These are phyloP conservation scores for Climacteris rufus DNA, from an alignment of 2,113 vertebrate genomes.

Conservation along the genomic window DNA sequence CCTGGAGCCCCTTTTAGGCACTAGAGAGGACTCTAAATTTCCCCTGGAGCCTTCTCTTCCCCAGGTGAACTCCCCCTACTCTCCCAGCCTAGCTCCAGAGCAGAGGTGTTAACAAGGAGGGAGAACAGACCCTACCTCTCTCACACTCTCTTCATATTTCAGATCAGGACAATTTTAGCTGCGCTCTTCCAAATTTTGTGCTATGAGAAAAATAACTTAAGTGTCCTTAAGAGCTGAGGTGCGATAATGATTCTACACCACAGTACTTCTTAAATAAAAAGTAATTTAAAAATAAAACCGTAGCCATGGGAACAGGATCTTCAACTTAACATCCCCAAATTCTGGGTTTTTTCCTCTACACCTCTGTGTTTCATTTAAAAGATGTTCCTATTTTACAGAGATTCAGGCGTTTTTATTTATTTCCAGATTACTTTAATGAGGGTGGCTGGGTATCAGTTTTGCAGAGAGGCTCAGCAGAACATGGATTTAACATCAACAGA, in stretches of 20 bases:
- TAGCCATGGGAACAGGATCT: slow-evolving; percentile 44
- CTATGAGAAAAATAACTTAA: slow-evolving; percentile 25
- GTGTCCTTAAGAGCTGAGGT: slow-evolving; percentile 1
- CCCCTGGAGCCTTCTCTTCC: background rate
- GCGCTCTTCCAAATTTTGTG: background rate
- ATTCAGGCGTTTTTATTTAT: background rate
- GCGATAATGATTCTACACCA: background rate
- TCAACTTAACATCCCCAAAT: background rate
- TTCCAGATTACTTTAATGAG: background rate
- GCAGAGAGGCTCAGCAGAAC: background rate
- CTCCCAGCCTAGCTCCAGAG: background rate
- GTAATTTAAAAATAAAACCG: slow-evolving; percentile 54
- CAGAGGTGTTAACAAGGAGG: background rate
- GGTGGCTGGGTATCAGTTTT: background rate
- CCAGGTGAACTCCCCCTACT: background rate
- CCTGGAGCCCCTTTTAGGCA: background rate
- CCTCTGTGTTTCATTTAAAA: background rate
- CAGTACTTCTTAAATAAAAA: slow-evolving; percentile 8
- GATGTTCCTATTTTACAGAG: background rate
- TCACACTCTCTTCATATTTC: background rate
- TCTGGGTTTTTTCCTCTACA: background rate
- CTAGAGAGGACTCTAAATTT: fast-evolving
- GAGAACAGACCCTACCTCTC: background rate
- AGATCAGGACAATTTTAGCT: slow-evolving; percentile 3
- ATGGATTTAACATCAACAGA: background rate